phyloP scores from a whole-genome alignment of 1,140 invertebrate species.

The Acyrthosiphon pisum region DNA sequence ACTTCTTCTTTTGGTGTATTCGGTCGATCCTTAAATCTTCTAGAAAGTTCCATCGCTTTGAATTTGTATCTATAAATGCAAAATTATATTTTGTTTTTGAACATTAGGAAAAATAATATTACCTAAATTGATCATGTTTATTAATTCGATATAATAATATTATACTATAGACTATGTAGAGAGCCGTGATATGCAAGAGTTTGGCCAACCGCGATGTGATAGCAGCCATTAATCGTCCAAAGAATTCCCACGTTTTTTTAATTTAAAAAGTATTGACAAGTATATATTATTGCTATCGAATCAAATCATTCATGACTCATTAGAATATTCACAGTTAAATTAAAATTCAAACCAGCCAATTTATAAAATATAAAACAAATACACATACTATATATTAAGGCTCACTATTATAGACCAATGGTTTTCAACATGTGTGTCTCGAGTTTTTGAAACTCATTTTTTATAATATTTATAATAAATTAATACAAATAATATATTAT shows the following conservation, averaged over 20 bases:
- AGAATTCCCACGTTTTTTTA: too few species aligned
- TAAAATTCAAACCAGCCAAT: too few species aligned
- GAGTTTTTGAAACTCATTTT: not conserved
- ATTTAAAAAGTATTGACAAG: too few species aligned
- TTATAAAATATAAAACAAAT: too few species aligned
- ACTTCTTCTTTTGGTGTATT: constrained; percentile 66
- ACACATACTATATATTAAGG: too few species aligned
- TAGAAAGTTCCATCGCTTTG: constrained; percentile 54
- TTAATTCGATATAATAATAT: not conserved
- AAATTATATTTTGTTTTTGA: not conserved
- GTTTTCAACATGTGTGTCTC: not conserved
- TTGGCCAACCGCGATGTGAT: too few species aligned
- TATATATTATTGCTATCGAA: too few species aligned
- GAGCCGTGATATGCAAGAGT: too few species aligned
- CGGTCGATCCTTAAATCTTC: constrained; percentile 61
- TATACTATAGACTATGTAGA: not conserved
- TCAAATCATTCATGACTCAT: too few species aligned
- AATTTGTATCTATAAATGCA: constrained; percentile 55
- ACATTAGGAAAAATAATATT: not conserved
- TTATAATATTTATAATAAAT: not conserved
- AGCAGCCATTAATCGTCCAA: too few species aligned
- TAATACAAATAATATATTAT: not conserved
- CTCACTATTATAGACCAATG: too few species aligned
- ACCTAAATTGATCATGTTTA: not conserved
- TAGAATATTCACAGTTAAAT: too few species aligned